These are phyloP conservation scores for Danaus plexippus DNA, from an alignment of 1,140 invertebrate species.

Conservation along the genomic window DNA sequence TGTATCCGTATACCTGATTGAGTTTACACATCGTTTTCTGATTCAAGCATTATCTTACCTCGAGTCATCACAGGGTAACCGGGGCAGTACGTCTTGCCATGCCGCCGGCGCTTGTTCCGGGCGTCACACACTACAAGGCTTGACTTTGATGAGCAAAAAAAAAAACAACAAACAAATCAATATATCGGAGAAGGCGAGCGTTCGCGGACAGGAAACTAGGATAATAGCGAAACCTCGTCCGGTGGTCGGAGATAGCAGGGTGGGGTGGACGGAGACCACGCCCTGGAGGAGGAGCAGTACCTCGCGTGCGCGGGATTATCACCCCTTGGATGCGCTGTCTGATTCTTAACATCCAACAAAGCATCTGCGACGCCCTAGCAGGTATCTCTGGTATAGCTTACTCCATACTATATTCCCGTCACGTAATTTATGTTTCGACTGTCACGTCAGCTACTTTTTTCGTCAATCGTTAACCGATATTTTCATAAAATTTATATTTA, in stretches of 20 bases:
- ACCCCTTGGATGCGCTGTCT: conserved; percentile 29
- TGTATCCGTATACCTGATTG: neutral
- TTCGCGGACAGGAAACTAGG: conserved; percentile 62
- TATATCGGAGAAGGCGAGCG: conserved; percentile 58
- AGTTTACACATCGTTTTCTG: conserved; percentile 2
- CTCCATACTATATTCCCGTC: conserved; percentile 12
- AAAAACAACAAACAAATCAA: conserved; percentile 63
- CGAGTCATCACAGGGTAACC: conserved; percentile 29
- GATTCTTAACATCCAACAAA: conserved; percentile 26
- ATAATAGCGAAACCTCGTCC: conserved; percentile 65
- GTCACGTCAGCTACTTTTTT: too few species aligned
- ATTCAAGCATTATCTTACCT: conserved; percentile 32
- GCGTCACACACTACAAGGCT: conserved; percentile 48
- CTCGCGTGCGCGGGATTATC: conserved; percentile 54
- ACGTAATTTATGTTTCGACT: too few species aligned
- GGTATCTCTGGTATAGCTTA: conserved; percentile 19
- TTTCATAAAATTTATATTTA: too few species aligned
- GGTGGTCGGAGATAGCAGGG: conserved; percentile 41
- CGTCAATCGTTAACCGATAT: too few species aligned
- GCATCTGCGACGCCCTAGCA: conserved; percentile 17
- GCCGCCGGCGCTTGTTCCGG: conserved; percentile 30
- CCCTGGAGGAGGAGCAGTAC: conserved; percentile 41
- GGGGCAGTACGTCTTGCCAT: conserved; percentile 33
- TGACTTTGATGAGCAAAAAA: conserved; percentile 54
- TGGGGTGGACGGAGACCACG: conserved; percentile 40